These are phyloP conservation scores for Axea sp. DNA, from an alignment of 2,888 invertebrate species.

Conservation along the genomic window DNA sequence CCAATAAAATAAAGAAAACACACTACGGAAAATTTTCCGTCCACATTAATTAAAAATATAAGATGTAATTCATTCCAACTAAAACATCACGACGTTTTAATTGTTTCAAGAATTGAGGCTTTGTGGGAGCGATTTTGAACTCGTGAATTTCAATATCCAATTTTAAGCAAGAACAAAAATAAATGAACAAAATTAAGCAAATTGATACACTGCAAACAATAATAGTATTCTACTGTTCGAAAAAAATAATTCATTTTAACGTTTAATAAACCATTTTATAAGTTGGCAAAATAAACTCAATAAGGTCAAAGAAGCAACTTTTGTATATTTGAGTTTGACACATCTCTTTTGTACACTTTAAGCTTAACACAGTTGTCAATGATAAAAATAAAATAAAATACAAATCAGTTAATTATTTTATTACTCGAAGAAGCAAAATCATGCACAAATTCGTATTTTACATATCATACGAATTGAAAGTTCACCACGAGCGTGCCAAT, in stretches of 20 bases:
- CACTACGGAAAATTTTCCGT: no score
- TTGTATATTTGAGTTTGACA: no score
- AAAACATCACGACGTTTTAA: slow-evolving; percentile 7
- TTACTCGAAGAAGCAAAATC: slow-evolving; percentile 23
- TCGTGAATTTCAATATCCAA: slow-evolving; percentile 1
- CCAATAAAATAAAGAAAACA: no score
- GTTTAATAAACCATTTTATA: background rate
- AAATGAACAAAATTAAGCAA: slow-evolving; percentile 7
- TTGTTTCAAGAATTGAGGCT: slow-evolving; percentile 32
- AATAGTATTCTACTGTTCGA: no score
- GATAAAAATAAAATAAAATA: no score
- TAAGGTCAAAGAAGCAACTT: background rate
- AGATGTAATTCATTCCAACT: slow-evolving; percentile 15
- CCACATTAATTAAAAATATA: no score
- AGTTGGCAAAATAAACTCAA: slow-evolving; percentile 1
- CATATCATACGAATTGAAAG: background rate
- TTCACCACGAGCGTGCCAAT: slow-evolving; percentile 23
- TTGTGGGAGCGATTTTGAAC: slow-evolving; percentile 44
- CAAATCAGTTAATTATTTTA: no score
- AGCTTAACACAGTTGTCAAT: no score
- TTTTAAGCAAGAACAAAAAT: background rate
- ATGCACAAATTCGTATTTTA: slow-evolving; percentile 27
- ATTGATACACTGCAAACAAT: background rate
- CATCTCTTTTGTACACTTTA: no score
- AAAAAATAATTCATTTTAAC: background rate